Conservation (phyloP, 1,140 invertebrate genomes). For the Contarinia nasturtii region DNA sequence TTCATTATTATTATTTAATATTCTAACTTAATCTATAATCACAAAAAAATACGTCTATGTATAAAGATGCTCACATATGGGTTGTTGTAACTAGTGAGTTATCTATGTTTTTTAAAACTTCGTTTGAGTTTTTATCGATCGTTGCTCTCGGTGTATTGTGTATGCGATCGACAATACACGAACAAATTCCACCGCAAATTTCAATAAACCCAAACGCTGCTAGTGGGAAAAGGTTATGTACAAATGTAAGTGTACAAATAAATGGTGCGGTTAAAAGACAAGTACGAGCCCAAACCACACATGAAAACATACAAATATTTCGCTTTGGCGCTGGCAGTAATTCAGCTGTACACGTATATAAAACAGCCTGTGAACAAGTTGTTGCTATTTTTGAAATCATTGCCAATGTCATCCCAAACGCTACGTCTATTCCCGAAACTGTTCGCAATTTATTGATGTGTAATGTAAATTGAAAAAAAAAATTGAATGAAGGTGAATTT, state of each 20-base stretch:
- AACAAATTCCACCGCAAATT: no score
- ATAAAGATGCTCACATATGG: no score
- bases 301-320: background rate
- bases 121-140: no score
- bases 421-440: background rate
- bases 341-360: constrained; percentile 3
- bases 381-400: constrained; percentile 1
- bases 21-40: no score
- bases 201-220: background rate
- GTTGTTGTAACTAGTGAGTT: no score
- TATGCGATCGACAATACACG: no score
- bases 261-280: constrained; percentile 2
- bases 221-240: background rate
- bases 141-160: no score
- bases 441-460: background rate
- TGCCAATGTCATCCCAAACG: background rate
- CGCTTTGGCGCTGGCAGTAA: background rate
- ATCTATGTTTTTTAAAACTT: no score
- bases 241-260: background rate
- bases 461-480: background rate
- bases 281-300: background rate
- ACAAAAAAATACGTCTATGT: no score
- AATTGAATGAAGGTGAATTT: no score
- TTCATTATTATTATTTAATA: no score
- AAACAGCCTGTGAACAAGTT: background rate